Conservation (phyloP, 2,797 vertebrate genomes). For the Nasua narica region DNA sequence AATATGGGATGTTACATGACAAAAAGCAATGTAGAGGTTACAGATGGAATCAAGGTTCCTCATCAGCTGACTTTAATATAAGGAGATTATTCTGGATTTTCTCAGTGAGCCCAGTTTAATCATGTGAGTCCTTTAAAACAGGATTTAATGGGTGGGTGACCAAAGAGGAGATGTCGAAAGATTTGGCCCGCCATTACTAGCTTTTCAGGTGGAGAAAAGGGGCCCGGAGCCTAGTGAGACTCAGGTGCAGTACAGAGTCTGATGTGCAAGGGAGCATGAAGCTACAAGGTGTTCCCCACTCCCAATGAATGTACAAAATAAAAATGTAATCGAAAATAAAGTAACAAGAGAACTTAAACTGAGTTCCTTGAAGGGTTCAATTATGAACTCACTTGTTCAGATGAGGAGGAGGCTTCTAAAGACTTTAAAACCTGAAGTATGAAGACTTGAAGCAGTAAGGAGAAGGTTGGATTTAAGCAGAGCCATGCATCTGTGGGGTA, state of each 20-base stretch:
- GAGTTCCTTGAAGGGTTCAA: background rate
- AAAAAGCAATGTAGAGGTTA: background rate
- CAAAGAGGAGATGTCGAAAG: background rate
- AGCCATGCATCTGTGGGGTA: no score
- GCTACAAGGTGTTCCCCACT: background rate
- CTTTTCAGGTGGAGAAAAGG: background rate
- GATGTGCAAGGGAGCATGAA: background rate
- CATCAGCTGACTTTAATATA: background rate
- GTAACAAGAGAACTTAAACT: background rate
- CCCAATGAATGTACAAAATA: background rate
- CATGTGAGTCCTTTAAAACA: background rate
- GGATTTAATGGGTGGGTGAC: background rate
- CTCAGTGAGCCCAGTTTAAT: background rate
- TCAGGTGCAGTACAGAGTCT: rapidly evolving
- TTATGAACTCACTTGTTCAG: background rate
- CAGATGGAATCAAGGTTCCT: background rate
- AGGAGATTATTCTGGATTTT: background rate
- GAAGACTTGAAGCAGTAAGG: background rate
- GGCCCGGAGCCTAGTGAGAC: no score
- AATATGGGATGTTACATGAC: background rate
- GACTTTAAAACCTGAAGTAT: background rate
- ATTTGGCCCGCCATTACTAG: background rate
- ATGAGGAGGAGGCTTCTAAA: background rate
- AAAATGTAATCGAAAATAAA: background rate
- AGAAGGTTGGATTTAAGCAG: no score